Percentiles rank a stretch among this genome's conserved stretches.
Conservation (phyloP, 2,888 invertebrate genomes). For the Gryllus longicercus region DNA sequence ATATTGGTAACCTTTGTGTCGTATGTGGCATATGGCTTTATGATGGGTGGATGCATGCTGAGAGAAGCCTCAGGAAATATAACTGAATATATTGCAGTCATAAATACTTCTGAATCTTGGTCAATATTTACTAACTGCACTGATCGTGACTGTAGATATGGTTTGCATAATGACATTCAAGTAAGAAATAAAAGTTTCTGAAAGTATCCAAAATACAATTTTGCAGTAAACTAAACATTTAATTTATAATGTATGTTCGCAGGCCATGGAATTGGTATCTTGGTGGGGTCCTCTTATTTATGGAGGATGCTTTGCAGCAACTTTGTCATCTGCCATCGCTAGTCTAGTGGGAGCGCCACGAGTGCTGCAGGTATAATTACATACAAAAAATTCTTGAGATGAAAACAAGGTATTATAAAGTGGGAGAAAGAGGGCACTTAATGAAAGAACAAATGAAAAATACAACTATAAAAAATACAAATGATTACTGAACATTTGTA, state of each 20-base stretch:
- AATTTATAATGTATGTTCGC: slow-evolving; percentile 24
- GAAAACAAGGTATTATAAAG: too few species aligned
- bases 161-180: slow-evolving; percentile 50
- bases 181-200: slow-evolving; percentile 39
- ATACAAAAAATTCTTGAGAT: too few species aligned
- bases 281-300: slow-evolving; percentile 53
- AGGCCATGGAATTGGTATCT: slow-evolving; percentile 44
- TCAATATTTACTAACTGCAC: slow-evolving; percentile 42
- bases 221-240: neutral
- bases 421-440: too few species aligned
- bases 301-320: slow-evolving; percentile 60
- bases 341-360: slow-evolving; percentile 58
- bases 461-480: too few species aligned
- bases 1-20: slow-evolving; percentile 54
- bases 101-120: slow-evolving; percentile 50
- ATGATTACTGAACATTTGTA: too few species aligned
- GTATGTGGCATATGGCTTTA: slow-evolving; percentile 53
- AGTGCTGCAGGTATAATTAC: slow-evolving; percentile 41
- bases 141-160: slow-evolving; percentile 45
- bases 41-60: slow-evolving; percentile 46
- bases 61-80: slow-evolving; percentile 46
- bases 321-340: slow-evolving; percentile 59
- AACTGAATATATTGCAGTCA: slow-evolving; percentile 38
- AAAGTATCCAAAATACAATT: too few species aligned
- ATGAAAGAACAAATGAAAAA: too few species aligned